A percentile compares a stretch with the other conserved stretches of the same genome.
These are phyloP conservation scores for Psittacula echo DNA, from an alignment of 2,797 vertebrate genomes.

Conservation along the genomic window DNA sequence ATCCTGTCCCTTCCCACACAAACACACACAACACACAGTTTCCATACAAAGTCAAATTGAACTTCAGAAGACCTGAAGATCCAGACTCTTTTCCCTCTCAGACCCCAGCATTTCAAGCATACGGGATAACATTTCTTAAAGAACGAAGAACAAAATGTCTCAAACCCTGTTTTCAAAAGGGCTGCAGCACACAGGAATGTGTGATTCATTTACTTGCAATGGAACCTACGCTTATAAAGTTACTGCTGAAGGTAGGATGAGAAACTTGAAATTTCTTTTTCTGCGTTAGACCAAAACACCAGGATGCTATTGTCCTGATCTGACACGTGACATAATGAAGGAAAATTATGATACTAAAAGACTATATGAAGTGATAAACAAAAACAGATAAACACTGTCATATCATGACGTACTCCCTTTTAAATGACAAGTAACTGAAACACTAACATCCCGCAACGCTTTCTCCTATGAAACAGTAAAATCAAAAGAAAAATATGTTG, in stretches of 20 bases:
- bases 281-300: background rate
- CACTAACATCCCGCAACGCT: background rate
- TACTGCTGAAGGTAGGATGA: conserved; percentile 10
- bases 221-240: background rate
- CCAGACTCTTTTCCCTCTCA: background rate
- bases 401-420: background rate
- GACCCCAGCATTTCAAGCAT: background rate
- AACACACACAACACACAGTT: rapidly evolving
- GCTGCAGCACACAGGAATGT: background rate
- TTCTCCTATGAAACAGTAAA: background rate
- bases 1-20: background rate
- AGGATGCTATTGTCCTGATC: background rate
- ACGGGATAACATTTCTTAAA: background rate
- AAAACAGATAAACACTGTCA: background rate
- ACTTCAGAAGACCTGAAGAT: background rate
- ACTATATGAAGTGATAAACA: background rate
- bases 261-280: background rate
- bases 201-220: conserved; percentile 26
- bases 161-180: background rate
- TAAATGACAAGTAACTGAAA: background rate
- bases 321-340: background rate
- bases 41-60: background rate
- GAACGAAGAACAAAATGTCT: background rate
- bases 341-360: background rate
- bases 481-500: background rate